Evolutionary conservation across 2,888 invertebrate genomes (phyloP), one percentile per base, ranked within the genome.

Genomic region (Antheraea yamamai): DNA sequence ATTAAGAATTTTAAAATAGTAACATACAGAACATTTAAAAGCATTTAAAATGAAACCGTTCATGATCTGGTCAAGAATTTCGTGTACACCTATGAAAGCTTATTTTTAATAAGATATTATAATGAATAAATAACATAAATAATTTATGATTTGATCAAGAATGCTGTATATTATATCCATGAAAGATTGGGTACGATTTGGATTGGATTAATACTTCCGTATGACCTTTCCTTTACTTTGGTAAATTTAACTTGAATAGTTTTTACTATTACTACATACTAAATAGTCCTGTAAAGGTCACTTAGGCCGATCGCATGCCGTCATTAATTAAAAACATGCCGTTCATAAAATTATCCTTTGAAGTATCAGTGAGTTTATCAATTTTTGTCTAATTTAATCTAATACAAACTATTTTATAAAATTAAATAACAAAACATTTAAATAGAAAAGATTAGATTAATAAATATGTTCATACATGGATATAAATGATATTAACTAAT

Each of bases 391-490:
- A n/a, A 61, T 55, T 55, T 16, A 55, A 23, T 61, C 12, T 23
- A 26, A 26, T 26, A 64, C 23, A 61, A 61, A 12, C 61, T 66
- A 66, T 26, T 30, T 30, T 66, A 39, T 30, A 26, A 16, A 26
- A 39, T n/a, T 12, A 70, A 20, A 39, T 35, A 51, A 39, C 16
- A 58, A 30, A 20, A 55, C 6, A 73, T 55, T 30, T 55, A 7
- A 55, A 35, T 30, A 58, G 26, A 30, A 66, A 73, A 52, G 73
- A 73, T 73, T 73, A 52, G 58, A 73, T 73, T 23, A 73, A 23
- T 52, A 55, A 51, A 20, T 30, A 26, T 73, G 52, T 51, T 55
- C 1, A 20, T 61, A 35, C 39, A 73, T 35, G 4, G n/a, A 55
- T 58, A 61, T 8, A 35, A 52, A 52, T 30, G 39, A 72, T 72